Evolutionary conservation across 37 sponge, comb jelly and placozoan species (phyloP), one percentile per base, ranked within the genome.

Genomic region (Aphrocallistes beatrix): DNA sequence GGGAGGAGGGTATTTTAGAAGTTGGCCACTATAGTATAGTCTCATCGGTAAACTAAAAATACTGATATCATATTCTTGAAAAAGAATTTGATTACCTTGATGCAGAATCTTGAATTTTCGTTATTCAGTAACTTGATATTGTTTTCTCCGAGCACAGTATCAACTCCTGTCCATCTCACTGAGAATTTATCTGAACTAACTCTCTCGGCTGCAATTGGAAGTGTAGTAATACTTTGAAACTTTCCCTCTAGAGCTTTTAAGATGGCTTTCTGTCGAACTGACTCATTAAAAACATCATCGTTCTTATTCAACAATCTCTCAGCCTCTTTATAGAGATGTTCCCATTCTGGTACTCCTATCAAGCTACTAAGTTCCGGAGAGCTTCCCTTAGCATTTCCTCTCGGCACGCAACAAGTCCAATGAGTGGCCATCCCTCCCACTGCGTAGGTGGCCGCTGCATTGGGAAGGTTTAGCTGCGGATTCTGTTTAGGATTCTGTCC

Each of bases 351-450:
- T 36, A 1, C 38, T 10, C 48, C 0, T 19, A 87, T 13, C 3
- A 87, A 51, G 0, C 36, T 21, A 39, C 60, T 51, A 1, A 85
- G 90, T 32, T 90, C 90, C 6, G 81, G 1, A 1, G 0, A 23
- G 34, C 82, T 81, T 13, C 45, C 45, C 45, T 42, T 42, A 42
- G 10, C 13, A 37, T 90, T 81, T 37, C 86, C 51, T 0, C 90
- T 13, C 34, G 87, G 87, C 3, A 40, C 39, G 32, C 39, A 21
- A 16, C 48, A 39, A 0, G 90, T 90, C 90, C 90, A 90, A 51
- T 86, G 87, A 17, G 83, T 83, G 23, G 39, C 87, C 90, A 90
- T 90, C 23, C 90, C 90, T 36, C 90, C 90, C 13, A 90, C 87
- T 6, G 75, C 75, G 51, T 90, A 90, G 0, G 89, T 45, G 19